Base-by-base conservation (phyloP, 2,113 vertebrate species). In the Andinoacara biseriatus region DNA sequence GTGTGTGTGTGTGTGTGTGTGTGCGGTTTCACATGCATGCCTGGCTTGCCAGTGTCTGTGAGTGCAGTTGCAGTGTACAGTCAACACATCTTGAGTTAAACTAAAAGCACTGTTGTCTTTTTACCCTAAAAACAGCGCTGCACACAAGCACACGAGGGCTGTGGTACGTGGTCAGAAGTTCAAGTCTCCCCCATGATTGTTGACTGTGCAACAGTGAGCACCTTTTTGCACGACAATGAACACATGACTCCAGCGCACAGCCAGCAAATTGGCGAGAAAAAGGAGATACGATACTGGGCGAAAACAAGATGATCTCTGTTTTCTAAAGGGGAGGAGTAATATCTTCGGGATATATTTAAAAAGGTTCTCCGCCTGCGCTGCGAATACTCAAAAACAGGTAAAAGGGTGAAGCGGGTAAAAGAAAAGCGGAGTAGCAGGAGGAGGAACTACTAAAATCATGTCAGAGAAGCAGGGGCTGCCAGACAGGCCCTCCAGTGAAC, bases 401-500 rank as follows among this genome's bases (percentile, higher is more conserved):
- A 54, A 72, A 72, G 46, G 67, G 6, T 54, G 67, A 72, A 54
- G 26, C 20, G 26, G 67, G 46, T 72, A 54, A n/a, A 60, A 65
- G 61, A 15, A 76, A 31, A 35, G 14, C 40, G 11, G 10, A 31
- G 60, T 26, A 35, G 22, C 4, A 2, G 38, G 22, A 81, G 58
- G 63, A 63, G 56, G 59, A 81, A 24, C 46, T 33, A 52, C 77
- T 78, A 13, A 10, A 11, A 78, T 65, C 59, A 11, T 57, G 65
- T 87, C 31, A 92, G 91, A 92, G 91, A 92, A 94, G 94, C 94
- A 93, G 95, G 88, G 56, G 11, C 90, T 86, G 94, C 95, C 95
- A 97, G 96, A 93, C 94, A 93, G 94, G 87, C 94, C 95, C 95
- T 95, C 91, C 91, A 91, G 90, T 94, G 96, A 96, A 94, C 91